Base-by-base conservation (phyloP, 2,888 invertebrate genomes). In the Hypena proboscidalis region DNA sequence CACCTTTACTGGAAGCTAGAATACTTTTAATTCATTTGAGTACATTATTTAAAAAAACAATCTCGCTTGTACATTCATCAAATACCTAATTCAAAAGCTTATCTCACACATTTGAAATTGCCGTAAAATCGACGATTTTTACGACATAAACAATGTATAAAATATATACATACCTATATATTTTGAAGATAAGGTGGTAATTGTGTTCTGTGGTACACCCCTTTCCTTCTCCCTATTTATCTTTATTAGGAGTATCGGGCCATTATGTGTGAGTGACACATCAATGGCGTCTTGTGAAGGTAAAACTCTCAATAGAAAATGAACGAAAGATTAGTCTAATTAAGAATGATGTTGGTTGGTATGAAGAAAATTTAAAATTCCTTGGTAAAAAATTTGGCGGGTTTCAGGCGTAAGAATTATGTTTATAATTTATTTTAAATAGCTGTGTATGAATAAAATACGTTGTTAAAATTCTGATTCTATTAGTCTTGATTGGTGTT, bases 141-240 rank as follows among this genome's bases (percentile, higher is more conserved):
- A 35, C 19, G 35, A 21, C 21, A 17, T 36, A 29, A 9, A 20
- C 6, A 20, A 20, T 21, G 8, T 29, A 14, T 21, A 14, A 21
- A 27, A 36, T 27, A 14, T 29, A 27, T 7, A 10, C 27, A 14
- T 6, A 19, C 20, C 14, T 35, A 10, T 36, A 14, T 6, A 19
- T 27, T 17, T 35, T 11, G 9, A 9, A 36, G 27, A 36, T 27
- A 36, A 14, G 20, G 21, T 19, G 10, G 25, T 45, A 49, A 57
- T 67, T 52, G 43, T 52, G 36, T 72, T 49, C 44, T 62, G 43
- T 38, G 49, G 41, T 72, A 70, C 70, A 60, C 62, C 45, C 36
- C 44, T 57, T 61, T 59, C 69, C 74, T 73, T 20, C 43, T 47
- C 42, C 58, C 57, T 67, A 72, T 76, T 74, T 71, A 77, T 74